phyloP scores from a whole-genome alignment of 2,113 vertebrate species.

The Anser brachyrhynchus region DNA sequence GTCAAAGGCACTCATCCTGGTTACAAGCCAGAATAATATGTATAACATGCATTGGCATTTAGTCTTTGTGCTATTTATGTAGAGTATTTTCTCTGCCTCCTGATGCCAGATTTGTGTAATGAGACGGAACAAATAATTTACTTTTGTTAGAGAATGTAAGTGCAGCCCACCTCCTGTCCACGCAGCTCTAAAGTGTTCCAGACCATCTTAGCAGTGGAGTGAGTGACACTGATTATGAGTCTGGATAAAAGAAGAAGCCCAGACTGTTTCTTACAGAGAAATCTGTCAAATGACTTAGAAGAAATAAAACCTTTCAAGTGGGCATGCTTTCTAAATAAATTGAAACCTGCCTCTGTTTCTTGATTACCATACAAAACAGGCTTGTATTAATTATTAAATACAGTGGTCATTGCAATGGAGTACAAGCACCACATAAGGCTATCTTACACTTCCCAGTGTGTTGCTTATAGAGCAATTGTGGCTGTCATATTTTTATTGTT shows the following conservation, averaged over 20 bases:
- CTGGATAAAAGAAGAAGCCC: neutral
- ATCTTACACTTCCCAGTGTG: neutral
- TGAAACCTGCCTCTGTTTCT: neutral
- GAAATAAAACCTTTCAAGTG: neutral
- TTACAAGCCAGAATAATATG: neutral
- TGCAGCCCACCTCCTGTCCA: neutral
- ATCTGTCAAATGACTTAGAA: neutral
- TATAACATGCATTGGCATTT: neutral
- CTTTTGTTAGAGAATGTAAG: neutral
- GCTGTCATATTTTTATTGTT: neutral
- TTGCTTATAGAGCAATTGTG: neutral
- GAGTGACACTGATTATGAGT: neutral
- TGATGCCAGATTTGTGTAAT: neutral
- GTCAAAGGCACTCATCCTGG: neutral
- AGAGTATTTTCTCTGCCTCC: neutral
- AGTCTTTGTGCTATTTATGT: neutral
- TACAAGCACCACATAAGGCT: neutral
- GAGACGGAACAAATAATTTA: neutral
- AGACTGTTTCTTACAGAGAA: neutral
- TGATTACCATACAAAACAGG: neutral
- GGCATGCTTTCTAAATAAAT: neutral
- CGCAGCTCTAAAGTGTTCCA: neutral
- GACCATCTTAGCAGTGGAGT: neutral
- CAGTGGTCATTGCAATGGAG: neutral
- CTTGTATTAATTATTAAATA: neutral